Evolutionary conservation across 2,888 invertebrate species (phyloP), one percentile per base, ranked within the genome.

Genomic region (Hybos culiciformis): DNA sequence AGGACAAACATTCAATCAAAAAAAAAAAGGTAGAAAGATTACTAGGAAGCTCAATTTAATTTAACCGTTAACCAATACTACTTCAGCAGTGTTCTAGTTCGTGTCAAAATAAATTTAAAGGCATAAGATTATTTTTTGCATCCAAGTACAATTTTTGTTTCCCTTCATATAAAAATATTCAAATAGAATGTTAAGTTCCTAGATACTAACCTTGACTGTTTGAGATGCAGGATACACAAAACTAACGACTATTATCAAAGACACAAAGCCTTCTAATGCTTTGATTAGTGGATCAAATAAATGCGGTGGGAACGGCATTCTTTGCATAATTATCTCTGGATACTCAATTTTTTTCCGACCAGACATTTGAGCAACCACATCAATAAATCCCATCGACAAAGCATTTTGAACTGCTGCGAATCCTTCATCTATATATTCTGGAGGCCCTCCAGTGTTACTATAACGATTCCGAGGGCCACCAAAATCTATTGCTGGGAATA

Each of bases 141-240:
- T n/a, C n/a, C n/a, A n/a, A n/a, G n/a, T n/a, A n/a, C n/a, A n/a
- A n/a, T n/a, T n/a, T n/a, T n/a, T n/a, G n/a, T n/a, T n/a, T n/a
- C n/a, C n/a, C n/a, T n/a, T n/a, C n/a, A n/a, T n/a, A n/a, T n/a
- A n/a, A n/a, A n/a, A n/a, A n/a, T n/a, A n/a, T n/a, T n/a, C n/a
- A n/a, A n/a, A n/a, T n/a, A n/a, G n/a, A n/a, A n/a, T n/a, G n/a
- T n/a, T n/a, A n/a, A n/a, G n/a, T 12, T 8, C 15, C 29, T 49
- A 44, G n/a, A n/a, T n/a, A n/a, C n/a, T n/a, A n/a, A 64, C 76
- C 63, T 83, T 80, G 2, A 81, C 78, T 26, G 81, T 83, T 54
- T 83, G 84, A 14, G 85, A 77, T 41, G 80, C 80, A 0, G 82
- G 78, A 59, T 87, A 85, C 42, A 83, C 78, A 56, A 84, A 90